Base-by-base conservation (phyloP, 2,113 vertebrate species). In the Mobula birostris region DNA sequence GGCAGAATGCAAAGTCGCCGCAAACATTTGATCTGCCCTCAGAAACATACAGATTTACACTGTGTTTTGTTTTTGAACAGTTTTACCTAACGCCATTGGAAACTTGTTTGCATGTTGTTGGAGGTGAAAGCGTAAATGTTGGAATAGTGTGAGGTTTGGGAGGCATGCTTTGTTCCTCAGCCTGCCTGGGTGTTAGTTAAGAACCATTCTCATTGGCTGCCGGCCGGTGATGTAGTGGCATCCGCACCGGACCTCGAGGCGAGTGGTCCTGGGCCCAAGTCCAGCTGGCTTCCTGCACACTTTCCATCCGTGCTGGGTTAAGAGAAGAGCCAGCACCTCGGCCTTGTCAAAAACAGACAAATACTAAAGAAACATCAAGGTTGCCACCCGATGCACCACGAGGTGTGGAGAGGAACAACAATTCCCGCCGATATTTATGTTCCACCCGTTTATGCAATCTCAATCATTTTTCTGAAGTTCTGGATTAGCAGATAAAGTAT, bases 381-480 rank as follows among this genome's bases (percentile, higher is more conserved):
- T 36, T 36, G 36, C 36, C 36, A 4, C 48, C 48, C 3, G 48
- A 48, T 48, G 48, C 3, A 48, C 1, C 48, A 48, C 1, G 3
- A 48, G 48, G 0, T 48, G 48, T 48, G 48, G 48, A 48, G 48
- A 48, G 48, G 48, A 48, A 48, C 48, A 19, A 68, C 12, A 2
- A 19, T 19, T 29, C 63, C 32, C 14, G 68, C 8, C 66, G 29
- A 5, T 19, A 90, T 68, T 90, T 17, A 21, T 61, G 66, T 6
- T 32, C 61, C n/a, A 90, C 85, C 85, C 68, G 61, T 90, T 90
- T 90, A 7, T 63, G 68, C 29, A 8, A n/a, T 90, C 61, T 66
- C 58, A 88, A 63, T 66, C 61, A 90, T 90, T 90, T 83, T 19
- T 19, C 14, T 66, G 85, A 88, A 88, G 61, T 88, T 63, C 83